Evolutionary conservation across 2,113 vertebrate species (phyloP).

Genomic region (Tachuris rubrigastra): DNA sequence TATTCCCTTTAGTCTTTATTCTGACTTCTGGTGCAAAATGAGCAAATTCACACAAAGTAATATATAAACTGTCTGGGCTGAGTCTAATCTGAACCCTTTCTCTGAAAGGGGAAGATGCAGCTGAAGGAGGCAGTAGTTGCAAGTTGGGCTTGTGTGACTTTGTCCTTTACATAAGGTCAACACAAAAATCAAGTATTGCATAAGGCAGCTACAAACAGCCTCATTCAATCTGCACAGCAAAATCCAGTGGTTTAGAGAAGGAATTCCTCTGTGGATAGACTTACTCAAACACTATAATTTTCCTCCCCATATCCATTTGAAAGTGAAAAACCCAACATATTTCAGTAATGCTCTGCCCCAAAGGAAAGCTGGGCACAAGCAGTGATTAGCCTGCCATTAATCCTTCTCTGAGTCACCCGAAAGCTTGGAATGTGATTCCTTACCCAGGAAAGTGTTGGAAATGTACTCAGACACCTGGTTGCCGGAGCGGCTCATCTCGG

Average conservation of each 20-base stretch:
- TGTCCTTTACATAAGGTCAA: constrained; percentile 33
- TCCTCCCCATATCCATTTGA: background rate
- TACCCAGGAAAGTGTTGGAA: constrained; percentile 98
- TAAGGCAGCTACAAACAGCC: background rate
- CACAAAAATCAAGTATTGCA: background rate
- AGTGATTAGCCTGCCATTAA: background rate
- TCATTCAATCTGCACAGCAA: background rate
- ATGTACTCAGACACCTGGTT: constrained; percentile 99
- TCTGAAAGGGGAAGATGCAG: background rate
- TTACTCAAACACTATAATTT: background rate
- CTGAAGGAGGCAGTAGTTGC: background rate
- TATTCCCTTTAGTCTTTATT: background rate
- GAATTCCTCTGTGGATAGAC: background rate
- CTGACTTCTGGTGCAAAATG: background rate
- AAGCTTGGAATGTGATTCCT: constrained; percentile 31
- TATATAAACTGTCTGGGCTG: background rate
- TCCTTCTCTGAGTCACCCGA: background rate
- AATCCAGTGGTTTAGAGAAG: background rate
- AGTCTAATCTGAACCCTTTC: background rate
- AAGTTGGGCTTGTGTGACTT: background rate
- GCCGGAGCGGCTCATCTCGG: constrained; percentile 97
- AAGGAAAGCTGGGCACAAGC: background rate
- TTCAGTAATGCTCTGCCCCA: background rate
- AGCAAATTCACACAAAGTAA: background rate
- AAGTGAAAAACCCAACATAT: background rate